Base-by-base conservation (phyloP, 2,888 invertebrate genomes). In the Therioaphis trifolii region DNA sequence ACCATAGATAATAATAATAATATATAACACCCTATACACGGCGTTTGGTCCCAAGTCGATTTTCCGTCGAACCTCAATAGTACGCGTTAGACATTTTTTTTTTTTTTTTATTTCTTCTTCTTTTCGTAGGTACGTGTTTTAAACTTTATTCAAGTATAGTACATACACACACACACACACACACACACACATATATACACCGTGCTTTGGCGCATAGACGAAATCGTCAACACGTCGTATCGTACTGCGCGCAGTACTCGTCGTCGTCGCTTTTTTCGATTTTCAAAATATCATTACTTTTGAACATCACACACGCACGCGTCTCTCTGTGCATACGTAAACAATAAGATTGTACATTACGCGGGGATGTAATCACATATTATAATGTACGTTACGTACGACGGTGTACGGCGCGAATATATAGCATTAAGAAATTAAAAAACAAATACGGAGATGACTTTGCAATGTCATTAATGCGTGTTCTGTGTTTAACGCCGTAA, bases 341-440 rank as follows among this genome's bases (percentile, higher is more conserved):
- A 58, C 58, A 58, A 55, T 7, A 55, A 58, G 12, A 58, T 58
- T 58, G 7, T 58, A 58, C 9, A 21, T 12, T 9, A 58, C 58
- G 7, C 58, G 4, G 12, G n/a, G 4, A 15, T 46, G 46, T 46
- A 46, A 24, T 58, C 58, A 21, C 58, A 24, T 58, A 58, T 24
- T 7, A 9, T 55, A 21, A 58, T 46, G 15, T 46, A 46, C 46
- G 12, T 46, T 46, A 12, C 15, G n/a, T n/a, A n/a, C n/a, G n/a
- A n/a, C n/a, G n/a, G n/a, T n/a, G n/a, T n/a, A n/a, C n/a, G n/a
- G n/a, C n/a, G 46, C 46, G n/a, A n/a, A 46, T 15, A 27, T 35
- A 24, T 18, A 46, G 29, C 76, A 58, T 76, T 63, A 76, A 63
- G 61, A 76, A 63, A 76, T 76, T 76, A 76, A 76, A 43, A 63